Percentiles rank a stretch among this genome's conserved stretches.
phyloP scores from a whole-genome alignment of 1,140 invertebrate genomes.

The Ostrea denselamellosa region DNA sequence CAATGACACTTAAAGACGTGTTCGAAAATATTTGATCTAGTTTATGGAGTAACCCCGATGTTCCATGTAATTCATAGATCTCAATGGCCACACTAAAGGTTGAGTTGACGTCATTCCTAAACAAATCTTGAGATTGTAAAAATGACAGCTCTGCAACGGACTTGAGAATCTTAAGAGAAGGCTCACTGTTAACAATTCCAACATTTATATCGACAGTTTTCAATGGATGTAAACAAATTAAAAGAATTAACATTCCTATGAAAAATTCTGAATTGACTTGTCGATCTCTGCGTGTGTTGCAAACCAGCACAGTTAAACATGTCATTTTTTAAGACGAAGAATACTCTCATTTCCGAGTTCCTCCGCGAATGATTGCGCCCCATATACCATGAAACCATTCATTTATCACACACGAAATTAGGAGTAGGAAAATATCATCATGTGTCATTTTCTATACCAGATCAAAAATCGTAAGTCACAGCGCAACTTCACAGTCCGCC shows the following conservation, averaged over 20 bases:
- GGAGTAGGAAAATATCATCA: not conserved
- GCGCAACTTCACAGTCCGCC: not conserved
- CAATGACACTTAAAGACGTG: not conserved
- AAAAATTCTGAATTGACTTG: not conserved
- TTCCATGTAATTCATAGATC: not conserved
- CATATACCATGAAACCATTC: constrained; percentile 23
- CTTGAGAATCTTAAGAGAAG: not conserved
- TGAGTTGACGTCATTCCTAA: not conserved
- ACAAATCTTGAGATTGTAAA: not conserved
- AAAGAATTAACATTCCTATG: not conserved
- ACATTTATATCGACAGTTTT: not conserved
- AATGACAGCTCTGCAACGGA: not conserved
- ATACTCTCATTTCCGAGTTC: constrained; percentile 14
- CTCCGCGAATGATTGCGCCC: not conserved
- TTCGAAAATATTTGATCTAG: constrained; percentile 2
- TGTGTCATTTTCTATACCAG: not conserved
- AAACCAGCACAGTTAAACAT: constrained; percentile 1
- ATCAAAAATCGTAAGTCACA: constrained; percentile 31
- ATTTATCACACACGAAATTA: constrained; percentile 21
- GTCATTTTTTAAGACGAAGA: constrained; percentile 10
- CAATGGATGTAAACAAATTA: not conserved
- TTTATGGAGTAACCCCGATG: not conserved
- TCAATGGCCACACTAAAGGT: not conserved
- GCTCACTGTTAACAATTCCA: constrained; percentile 4
- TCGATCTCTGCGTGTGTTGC: not conserved